Evolutionary conservation across 2,888 invertebrate genomes (phyloP).

Genomic region (Heliconius erato): DNA sequence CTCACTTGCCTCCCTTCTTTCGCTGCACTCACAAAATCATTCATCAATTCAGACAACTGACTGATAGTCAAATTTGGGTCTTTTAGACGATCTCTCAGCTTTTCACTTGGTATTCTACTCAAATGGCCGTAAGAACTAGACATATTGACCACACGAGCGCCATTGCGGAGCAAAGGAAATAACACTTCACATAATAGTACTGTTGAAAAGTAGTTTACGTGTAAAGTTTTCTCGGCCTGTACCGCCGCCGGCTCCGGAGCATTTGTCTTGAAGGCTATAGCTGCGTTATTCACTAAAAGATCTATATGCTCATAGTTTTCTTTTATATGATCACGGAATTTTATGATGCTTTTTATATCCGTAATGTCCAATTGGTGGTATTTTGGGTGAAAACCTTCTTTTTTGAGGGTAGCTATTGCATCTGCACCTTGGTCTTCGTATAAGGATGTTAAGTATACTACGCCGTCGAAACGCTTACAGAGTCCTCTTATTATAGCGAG

Average conservation of each 20-base stretch:
- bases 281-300: slow-evolving; percentile 8
- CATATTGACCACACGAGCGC: slow-evolving; percentile 14
- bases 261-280: slow-evolving; percentile 3
- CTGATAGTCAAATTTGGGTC: slow-evolving; percentile 2
- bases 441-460: background rate
- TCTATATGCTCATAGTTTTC: slow-evolving; percentile 8
- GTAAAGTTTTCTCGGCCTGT: background rate
- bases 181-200: background rate
- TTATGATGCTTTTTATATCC: background rate
- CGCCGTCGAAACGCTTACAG: slow-evolving; percentile 4
- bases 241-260: background rate
- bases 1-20: background rate
- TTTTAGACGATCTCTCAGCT: background rate
- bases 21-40: slow-evolving; percentile 10
- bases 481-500: background rate
- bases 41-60: slow-evolving; percentile 1
- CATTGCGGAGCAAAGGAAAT: slow-evolving; percentile 6
- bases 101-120: slow-evolving; percentile 16
- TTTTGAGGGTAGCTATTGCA: background rate
- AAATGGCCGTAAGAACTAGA: slow-evolving; percentile 7
- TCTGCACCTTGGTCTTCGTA: slow-evolving; percentile 4
- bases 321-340: slow-evolving; percentile 13
- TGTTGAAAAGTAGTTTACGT: slow-evolving; percentile 13
- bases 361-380: slow-evolving; percentile 25
- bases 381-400: slow-evolving; percentile 18